Percentiles rank a stretch among this genome's conserved stretches.
These are phyloP conservation scores for Odontothrips loti DNA, from an alignment of 2,888 invertebrate species.

Conservation along the genomic window DNA sequence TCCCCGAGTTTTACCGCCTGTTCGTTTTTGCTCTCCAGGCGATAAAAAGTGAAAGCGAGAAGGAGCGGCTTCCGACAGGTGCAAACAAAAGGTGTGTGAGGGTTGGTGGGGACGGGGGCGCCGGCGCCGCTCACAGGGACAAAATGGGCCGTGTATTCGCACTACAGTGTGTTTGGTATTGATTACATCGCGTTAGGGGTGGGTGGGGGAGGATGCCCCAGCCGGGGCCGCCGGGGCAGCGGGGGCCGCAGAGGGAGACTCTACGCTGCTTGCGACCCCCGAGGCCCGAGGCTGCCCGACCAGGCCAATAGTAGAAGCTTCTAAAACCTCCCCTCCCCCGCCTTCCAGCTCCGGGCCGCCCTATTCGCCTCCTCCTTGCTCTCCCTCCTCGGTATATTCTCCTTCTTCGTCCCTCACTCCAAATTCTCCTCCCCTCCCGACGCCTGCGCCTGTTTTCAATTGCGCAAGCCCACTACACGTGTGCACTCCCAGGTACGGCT, in stretches of 20 bases:
- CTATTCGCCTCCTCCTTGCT: neutral
- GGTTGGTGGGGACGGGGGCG: neutral
- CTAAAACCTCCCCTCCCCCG: neutral
- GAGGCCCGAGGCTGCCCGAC: neutral
- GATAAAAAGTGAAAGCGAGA: neutral
- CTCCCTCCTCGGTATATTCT: neutral
- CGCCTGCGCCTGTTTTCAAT: too few species aligned
- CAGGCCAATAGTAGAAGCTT: neutral
- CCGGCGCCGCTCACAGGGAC: constrained; percentile 27
- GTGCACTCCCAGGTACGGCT: neutral
- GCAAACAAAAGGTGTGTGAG: neutral
- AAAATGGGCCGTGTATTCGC: constrained; percentile 34
- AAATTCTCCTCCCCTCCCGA: neutral
- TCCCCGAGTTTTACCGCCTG: too few species aligned
- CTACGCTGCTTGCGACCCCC: neutral
- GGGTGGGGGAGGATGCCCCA: neutral
- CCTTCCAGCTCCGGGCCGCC: neutral
- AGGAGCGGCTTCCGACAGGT: neutral
- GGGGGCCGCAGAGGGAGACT: neutral
- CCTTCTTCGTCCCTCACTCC: too few species aligned
- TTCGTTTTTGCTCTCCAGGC: too few species aligned
- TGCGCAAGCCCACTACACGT: too few species aligned
- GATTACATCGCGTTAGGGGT: neutral
- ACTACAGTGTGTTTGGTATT: constrained; percentile 14
- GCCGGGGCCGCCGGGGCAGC: neutral